Base-by-base conservation (phyloP, 23 tunicate genomes). In the Phallusia fumigata region DNA sequence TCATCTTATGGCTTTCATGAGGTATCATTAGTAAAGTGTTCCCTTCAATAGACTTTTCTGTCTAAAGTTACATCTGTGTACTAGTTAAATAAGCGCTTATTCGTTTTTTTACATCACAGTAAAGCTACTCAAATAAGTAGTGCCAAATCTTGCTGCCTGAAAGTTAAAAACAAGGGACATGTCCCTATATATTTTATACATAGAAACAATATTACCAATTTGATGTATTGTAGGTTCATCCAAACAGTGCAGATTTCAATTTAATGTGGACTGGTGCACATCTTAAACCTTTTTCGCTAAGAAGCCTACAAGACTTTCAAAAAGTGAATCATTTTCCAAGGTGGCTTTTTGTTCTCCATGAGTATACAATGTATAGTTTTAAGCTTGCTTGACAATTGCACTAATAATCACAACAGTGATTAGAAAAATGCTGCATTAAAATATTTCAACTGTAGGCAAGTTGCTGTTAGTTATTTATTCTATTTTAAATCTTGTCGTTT, bases 221-320 rank as follows among this genome's bases (percentile, higher is more conserved):
- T 19, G 73, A 33, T 72, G 76, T 76, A 18, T n/a, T 79, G 0
- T 0, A 92, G 97, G 97, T 94, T 75, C 98, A 94, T 65, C 98
- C 98, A 74, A 94, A 94, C 80, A 86, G 98, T 75, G 91, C 98
- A 35, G 99, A 95, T 31, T 95, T 90, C 53, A 95, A 95, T 65
- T 88, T 95, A 53, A 95, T 95, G 99, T 95, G 99, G 99, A 90
- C 95, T 31, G 95, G 95, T 18, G 92, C 99, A 13, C 99, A 95
- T 36, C 45, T 95, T 19, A 95, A 95, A 81, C 99, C 99, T 65
- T 95, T 90, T 73, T 95, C 99, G 28, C 73, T 95, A 45, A 83
- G 99, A 65, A 95, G 84, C 80, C 73, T 95, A 72, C 89, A 85
- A 58, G 99, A 95, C 72, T 95, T 95, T 84, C 99, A 95, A 76